phyloP scores from a whole-genome alignment of 2,888 invertebrate genomes.

The Cephus spinipes region DNA sequence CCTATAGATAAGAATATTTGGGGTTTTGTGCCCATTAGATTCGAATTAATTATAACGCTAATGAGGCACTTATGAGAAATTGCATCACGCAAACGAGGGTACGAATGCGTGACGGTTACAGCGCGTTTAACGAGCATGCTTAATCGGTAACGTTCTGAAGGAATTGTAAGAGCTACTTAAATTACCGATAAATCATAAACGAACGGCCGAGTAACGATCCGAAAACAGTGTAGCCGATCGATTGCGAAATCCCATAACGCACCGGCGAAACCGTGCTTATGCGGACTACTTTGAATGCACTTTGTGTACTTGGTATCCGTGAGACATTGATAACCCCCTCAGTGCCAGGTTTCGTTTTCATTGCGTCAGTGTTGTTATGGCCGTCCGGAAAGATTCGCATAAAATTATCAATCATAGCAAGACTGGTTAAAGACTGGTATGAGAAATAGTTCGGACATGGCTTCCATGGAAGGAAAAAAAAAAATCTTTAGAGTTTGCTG shows the following conservation, averaged over 20 bases:
- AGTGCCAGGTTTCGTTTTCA: slow-evolving; percentile 8
- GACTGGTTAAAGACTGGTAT: neutral
- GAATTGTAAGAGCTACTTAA: slow-evolving; percentile 26
- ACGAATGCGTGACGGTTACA: slow-evolving; percentile 39
- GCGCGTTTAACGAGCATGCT: slow-evolving; percentile 43
- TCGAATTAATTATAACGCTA: slow-evolving; percentile 50
- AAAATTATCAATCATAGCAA: too few species aligned
- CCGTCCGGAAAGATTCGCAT: too few species aligned
- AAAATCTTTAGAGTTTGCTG: neutral
- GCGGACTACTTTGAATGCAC: neutral
- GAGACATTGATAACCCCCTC: slow-evolving; percentile 12
- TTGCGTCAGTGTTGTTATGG: too few species aligned
- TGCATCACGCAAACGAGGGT: slow-evolving; percentile 37
- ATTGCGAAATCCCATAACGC: neutral
- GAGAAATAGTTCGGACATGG: neutral
- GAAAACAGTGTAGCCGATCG: neutral
- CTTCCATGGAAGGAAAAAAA: neutral
- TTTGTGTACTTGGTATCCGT: neutral
- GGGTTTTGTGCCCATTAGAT: slow-evolving; percentile 26
- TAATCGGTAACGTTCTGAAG: slow-evolving; percentile 33
- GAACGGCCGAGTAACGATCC: neutral
- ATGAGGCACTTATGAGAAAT: slow-evolving; percentile 44
- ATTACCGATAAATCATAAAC: slow-evolving; percentile 13
- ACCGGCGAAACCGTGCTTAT: neutral
- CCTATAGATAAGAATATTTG: slow-evolving; percentile 21